Evolutionary conservation across 2,888 invertebrate genomes (phyloP).

Genomic region (Pegoplata infirma): DNA sequence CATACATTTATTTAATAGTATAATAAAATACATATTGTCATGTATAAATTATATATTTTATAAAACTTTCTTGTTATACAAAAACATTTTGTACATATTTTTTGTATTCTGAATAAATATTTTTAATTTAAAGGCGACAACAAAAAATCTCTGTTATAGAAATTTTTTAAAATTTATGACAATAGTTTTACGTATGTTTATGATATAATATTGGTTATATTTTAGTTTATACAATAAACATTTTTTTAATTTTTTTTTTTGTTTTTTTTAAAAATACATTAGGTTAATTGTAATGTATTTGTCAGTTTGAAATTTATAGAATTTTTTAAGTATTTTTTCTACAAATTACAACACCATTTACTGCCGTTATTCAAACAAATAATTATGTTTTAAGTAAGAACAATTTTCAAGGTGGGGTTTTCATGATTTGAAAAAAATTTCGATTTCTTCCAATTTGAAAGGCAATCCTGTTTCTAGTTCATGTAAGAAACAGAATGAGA

Average conservation of each 20-base stretch:
- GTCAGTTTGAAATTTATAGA: conserved; percentile 26
- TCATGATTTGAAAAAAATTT: too few relatives aligned
- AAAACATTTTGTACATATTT: background rate
- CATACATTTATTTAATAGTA: background rate
- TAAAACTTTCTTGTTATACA: background rate
- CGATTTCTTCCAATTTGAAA: too few relatives aligned
- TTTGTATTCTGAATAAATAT: too few relatives aligned
- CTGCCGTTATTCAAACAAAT: too few relatives aligned
- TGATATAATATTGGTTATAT: background rate
- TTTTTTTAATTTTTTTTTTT: background rate
- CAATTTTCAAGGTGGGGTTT: too few relatives aligned
- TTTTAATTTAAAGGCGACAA: background rate
- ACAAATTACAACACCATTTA: too few relatives aligned
- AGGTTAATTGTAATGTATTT: conserved; percentile 32
- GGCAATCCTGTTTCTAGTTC: too few relatives aligned
- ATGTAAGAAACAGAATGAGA: too few relatives aligned
- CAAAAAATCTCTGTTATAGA: background rate
- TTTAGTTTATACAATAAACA: too few relatives aligned
- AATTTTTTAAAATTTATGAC: background rate
- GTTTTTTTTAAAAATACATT: background rate
- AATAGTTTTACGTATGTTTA: background rate
- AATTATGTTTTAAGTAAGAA: too few relatives aligned
- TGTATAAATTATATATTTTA: background rate
- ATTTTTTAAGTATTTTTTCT: background rate
- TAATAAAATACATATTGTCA: conserved; percentile 7